These are phyloP conservation scores for Lagorchestes hirsutus DNA, from an alignment of 2,797 vertebrate species.

Conservation along the genomic window DNA sequence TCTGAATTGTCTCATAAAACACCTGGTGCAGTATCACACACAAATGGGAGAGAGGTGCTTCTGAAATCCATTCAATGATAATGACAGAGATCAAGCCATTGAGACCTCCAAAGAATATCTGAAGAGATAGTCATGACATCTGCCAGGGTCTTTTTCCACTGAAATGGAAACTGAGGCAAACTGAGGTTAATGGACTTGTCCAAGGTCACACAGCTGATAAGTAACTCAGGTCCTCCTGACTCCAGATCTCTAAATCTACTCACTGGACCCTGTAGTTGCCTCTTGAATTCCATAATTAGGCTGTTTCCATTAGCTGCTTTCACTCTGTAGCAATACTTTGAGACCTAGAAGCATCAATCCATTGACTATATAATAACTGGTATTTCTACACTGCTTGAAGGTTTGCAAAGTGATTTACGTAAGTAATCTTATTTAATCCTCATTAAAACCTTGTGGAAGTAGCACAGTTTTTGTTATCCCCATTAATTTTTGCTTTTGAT, in stretches of 20 bases:
- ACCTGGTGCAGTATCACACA: not conserved
- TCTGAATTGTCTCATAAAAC: not conserved
- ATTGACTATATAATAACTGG: not conserved
- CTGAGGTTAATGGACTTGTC: not conserved
- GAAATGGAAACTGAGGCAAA: not conserved
- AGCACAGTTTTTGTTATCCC: not conserved
- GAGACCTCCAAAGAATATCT: not conserved
- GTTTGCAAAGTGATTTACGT: not conserved
- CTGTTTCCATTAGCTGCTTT: not conserved
- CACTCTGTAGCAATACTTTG: constrained; percentile 43
- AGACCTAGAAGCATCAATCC: constrained; percentile 14
- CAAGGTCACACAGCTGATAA: not conserved
- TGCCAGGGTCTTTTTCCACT: not conserved
- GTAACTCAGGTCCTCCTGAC: not conserved
- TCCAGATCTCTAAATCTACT: not conserved
- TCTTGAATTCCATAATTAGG: constrained; percentile 16
- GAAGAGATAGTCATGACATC: not conserved
- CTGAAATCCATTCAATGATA: not conserved
- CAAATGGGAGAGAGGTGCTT: constrained; percentile 31
- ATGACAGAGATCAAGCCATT: not conserved
- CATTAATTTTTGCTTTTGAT: not conserved
- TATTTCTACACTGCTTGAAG: not conserved
- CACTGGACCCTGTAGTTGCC: not conserved
- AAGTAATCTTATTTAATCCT: not conserved
- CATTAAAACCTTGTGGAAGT: not conserved